Base-by-base conservation (phyloP, 2,888 invertebrate species). In the Cephus pygmeus region DNA sequence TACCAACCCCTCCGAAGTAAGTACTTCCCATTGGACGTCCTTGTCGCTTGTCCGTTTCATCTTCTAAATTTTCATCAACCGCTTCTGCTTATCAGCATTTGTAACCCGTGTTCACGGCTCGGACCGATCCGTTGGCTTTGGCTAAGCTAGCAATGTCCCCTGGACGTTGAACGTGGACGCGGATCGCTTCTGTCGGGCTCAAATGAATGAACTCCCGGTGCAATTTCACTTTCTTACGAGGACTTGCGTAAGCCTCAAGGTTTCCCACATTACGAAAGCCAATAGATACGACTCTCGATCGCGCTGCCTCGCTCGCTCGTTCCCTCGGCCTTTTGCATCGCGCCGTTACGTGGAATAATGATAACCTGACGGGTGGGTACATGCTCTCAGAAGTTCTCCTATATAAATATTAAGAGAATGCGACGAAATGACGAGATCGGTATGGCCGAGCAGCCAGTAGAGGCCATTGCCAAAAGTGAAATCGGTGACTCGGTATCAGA, bases 1-100 rank as follows among this genome's bases (percentile, higher is more conserved):
- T 88, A 98, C 98, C 87, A 98, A 97, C 92, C 98, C 98, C 86
- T 97, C 97, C 92, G 98, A 98, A 94, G 93, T 93, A 85, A 92
- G 91, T 89, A 34, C 71, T 9, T 30, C 11, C 78, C 9, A 23
- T 23, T 23, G 56, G 56, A 56, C 15, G 6, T 56, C 56, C 15
- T 2, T 9, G 9, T 56, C 56, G 23, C 23, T 56, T 56, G 6
- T 56, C 2, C 23, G 9, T 56, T 56, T 56, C 56, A 56, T 56
- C 23, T 9, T 15, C 56, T 6, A 9, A 23, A 23, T 9, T 9
- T 56, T 23, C 40, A 56, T 56, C 56, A 23, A 23, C 23, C 56
- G 9, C 40, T 40, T 40, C 40, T 15, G 40, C 40, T 40, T 40
- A 15, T 6, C 23, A 56, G 23, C 23, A 56, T 23, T 23, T 56